Evolutionary conservation across 2,888 invertebrate genomes (phyloP).

Genomic region (Drosophila pullipes): DNA sequence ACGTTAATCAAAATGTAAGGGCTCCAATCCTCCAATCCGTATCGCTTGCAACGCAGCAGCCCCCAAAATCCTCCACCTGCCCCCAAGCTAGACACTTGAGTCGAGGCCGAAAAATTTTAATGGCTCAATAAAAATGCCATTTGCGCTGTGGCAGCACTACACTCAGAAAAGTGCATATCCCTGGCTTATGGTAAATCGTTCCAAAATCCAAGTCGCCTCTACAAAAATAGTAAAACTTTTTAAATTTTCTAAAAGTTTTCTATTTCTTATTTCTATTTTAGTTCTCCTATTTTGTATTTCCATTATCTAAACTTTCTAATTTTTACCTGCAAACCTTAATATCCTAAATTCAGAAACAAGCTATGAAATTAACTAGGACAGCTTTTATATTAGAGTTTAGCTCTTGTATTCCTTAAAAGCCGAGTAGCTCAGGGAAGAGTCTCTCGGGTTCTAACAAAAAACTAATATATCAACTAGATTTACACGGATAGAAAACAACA

Average conservation of each 20-base stretch:
- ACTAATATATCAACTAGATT: no score
- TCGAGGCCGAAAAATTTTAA: conserved; percentile 81
- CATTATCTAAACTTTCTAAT: no score
- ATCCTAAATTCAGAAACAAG: no score
- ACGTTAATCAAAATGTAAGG: conserved; percentile 84
- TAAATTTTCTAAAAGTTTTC: not conserved
- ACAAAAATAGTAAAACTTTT: not conserved
- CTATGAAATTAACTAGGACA: no score
- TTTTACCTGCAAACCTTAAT: no score
- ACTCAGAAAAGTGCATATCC: not conserved
- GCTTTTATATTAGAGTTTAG: no score
- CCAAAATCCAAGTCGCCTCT: not conserved
- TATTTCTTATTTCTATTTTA: not conserved
- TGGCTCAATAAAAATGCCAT: conserved; percentile 85
- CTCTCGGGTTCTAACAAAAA: no score
- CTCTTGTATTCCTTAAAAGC: no score
- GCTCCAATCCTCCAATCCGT: conserved; percentile 38
- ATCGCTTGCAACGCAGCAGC: conserved; percentile 21
- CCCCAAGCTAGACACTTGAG: conserved; percentile 60
- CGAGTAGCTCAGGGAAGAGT: no score
- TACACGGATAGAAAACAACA: no score
- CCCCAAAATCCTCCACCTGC: not conserved
- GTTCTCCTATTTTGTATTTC: not conserved
- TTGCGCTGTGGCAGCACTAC: conserved; percentile 69
- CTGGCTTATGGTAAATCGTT: not conserved